phyloP scores from a whole-genome alignment of 2,113 vertebrate species.

The Epinephelus cyanopodus region DNA sequence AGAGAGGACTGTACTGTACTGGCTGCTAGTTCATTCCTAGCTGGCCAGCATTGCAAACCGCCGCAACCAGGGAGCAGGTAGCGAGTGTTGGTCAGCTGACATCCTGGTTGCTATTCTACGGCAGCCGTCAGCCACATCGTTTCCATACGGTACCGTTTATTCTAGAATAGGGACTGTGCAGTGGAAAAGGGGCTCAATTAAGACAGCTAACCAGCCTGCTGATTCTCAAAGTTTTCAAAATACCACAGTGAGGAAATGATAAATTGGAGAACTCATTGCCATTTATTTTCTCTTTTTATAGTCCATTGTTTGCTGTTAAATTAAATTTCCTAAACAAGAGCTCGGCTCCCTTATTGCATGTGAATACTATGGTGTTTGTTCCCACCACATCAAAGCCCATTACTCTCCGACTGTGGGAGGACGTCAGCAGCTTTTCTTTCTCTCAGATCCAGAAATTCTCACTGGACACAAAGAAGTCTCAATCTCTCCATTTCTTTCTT shows the following conservation, averaged over 20 bases:
- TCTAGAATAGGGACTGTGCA: no score
- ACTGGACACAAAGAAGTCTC: conserved; percentile 51
- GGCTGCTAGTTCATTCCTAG: no score
- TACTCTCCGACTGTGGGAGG: conserved; percentile 26
- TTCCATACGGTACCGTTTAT: no score
- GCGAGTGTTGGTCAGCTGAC: no score
- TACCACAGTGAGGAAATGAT: background rate
- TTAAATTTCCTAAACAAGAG: background rate
- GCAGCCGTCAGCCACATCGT: no score
- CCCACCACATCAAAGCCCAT: conserved; percentile 46
- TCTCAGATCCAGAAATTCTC: conserved; percentile 37
- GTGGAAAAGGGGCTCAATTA: no score
- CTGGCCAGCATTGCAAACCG: no score
- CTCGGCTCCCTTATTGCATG: background rate
- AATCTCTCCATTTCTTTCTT: conserved; percentile 8
- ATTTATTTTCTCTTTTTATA: background rate
- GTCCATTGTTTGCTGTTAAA: background rate
- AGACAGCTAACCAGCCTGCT: background rate
- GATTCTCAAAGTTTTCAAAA: background rate
- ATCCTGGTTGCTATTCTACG: no score
- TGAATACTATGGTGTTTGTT: background rate
- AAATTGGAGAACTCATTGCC: background rate
- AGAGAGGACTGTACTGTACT: no score
- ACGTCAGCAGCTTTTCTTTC: conserved; percentile 24
- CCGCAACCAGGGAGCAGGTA: no score